These are phyloP conservation scores for Macropodus opercularis DNA, from an alignment of 2,797 vertebrate species.

Conservation along the genomic window DNA sequence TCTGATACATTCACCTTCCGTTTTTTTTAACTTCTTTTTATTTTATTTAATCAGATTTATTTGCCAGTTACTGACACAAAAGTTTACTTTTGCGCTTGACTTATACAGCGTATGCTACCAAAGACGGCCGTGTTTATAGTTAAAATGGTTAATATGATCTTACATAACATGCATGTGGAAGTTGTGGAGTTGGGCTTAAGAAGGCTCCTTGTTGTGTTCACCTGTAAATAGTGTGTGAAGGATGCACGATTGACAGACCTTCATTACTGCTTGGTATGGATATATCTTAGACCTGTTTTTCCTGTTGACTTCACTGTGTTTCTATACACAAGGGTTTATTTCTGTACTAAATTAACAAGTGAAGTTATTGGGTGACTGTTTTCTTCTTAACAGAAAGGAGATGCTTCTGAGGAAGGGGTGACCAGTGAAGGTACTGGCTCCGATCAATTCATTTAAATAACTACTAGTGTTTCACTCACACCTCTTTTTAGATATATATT, in stretches of 20 bases:
- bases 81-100: conserved; percentile 20
- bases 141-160: conserved; percentile 8
- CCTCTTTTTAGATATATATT: too few relatives aligned
- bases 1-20: conserved; percentile 19
- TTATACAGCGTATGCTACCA: conserved; percentile 36
- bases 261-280: conserved; percentile 18
- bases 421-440: conserved; percentile 92
- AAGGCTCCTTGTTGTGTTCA: conserved; percentile 14
- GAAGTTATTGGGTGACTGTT: conserved; percentile 12
- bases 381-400: conserved; percentile 88
- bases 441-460: background rate
- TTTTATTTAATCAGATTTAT: conserved; percentile 28
- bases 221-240: conserved; percentile 10
- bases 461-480: background rate
- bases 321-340: background rate
- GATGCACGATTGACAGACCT: conserved; percentile 34
- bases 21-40: conserved; percentile 45
- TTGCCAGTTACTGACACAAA: conserved; percentile 43
- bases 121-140: conserved; percentile 13
- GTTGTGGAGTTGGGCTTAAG: conserved; percentile 8
- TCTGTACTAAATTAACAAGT: background rate
- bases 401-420: conserved; percentile 92
- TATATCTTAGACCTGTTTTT: conserved; percentile 4
- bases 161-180: conserved; percentile 41
- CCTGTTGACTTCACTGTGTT: conserved; percentile 4